These are phyloP conservation scores for Fragum sueziense DNA, from an alignment of 2,888 invertebrate species.

Conservation along the genomic window DNA sequence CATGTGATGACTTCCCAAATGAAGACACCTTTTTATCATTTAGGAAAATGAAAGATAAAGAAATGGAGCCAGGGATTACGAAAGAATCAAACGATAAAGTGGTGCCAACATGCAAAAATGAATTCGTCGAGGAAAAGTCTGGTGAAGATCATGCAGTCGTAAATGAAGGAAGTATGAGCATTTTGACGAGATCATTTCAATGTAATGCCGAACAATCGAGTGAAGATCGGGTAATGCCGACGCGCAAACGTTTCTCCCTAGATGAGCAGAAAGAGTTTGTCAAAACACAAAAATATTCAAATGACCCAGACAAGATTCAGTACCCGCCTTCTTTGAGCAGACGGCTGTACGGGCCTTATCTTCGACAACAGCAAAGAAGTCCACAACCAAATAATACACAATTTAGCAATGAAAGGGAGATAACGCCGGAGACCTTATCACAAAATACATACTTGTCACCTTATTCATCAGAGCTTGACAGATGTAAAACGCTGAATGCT, in stretches of 20 bases:
- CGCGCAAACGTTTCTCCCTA: neutral
- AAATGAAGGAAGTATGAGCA: too few species aligned
- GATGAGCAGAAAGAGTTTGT: neutral
- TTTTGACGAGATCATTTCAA: too few species aligned
- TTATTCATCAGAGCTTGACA: neutral
- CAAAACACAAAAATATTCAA: neutral
- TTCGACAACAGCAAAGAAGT: constrained; percentile 21
- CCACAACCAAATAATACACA: neutral
- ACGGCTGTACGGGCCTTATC: constrained; percentile 46
- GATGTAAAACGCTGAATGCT: neutral
- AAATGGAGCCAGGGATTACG: too few species aligned
- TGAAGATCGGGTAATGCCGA: neutral
- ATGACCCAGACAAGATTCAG: constrained; percentile 9
- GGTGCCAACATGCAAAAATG: too few species aligned
- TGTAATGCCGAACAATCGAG: neutral
- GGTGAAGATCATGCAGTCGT: too few species aligned
- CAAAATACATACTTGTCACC: neutral
- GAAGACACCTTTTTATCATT: too few species aligned
- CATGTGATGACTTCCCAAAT: too few species aligned
- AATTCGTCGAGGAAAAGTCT: too few species aligned
- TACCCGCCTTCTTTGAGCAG: constrained; percentile 49
- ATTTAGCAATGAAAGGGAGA: constrained; percentile 21
- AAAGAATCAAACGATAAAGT: too few species aligned
- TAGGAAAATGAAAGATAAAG: too few species aligned
- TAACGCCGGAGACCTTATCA: constrained; percentile 31